phyloP scores from a whole-genome alignment of 1,140 invertebrate species.

The Oryctes rhinoceros region DNA sequence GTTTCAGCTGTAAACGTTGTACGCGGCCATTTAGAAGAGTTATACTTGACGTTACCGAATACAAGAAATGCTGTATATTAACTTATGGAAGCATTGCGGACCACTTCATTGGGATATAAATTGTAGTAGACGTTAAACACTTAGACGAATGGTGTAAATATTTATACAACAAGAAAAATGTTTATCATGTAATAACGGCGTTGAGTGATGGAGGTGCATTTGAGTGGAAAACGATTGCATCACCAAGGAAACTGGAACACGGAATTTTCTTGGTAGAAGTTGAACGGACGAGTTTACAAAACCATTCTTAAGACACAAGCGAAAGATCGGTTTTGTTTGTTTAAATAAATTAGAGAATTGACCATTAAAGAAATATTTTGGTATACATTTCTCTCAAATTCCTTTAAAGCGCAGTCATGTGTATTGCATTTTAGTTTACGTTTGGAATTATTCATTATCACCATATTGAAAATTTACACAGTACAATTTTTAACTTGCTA shows the following conservation, averaged over 20 bases:
- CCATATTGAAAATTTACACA: no score
- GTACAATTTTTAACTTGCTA: no score
- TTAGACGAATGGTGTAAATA: conserved; percentile 15
- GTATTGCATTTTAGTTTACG: no score
- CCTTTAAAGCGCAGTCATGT: no score
- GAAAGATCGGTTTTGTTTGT: no score
- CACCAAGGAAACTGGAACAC: not conserved
- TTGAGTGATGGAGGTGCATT: conserved; percentile 8
- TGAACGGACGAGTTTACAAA: not conserved
- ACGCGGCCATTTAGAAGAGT: not conserved
- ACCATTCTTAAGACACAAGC: no score
- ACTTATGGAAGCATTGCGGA: conserved; percentile 21
- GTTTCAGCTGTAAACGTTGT: conserved; percentile 21
- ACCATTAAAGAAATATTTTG: no score
- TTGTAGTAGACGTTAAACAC: conserved; percentile 13
- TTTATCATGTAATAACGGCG: conserved; percentile 19
- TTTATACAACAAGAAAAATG: conserved; percentile 12
- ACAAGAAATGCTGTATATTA: conserved; percentile 17
- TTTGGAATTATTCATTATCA: no score
- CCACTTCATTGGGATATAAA: conserved; percentile 18
- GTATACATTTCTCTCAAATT: no score
- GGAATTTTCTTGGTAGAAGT: not conserved
- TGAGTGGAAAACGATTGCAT: conserved; percentile 10
- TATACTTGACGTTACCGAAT: not conserved
- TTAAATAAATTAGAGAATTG: no score